Conservation (phyloP, 2,888 invertebrate species). For the Atrina japonica region DNA sequence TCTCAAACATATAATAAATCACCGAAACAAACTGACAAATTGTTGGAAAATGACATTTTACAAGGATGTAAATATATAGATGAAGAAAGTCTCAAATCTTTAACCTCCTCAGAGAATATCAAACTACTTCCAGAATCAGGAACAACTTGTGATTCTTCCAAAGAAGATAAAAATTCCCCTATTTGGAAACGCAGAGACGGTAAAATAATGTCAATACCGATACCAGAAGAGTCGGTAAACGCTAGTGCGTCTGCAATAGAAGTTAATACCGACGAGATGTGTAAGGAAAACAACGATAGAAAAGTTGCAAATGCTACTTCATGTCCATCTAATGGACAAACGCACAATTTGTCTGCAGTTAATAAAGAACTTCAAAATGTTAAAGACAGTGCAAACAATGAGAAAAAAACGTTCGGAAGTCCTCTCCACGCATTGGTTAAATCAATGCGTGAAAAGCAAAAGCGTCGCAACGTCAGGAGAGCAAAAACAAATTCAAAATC, state of each 20-base stretch:
- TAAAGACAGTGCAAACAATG: constrained; percentile 41
- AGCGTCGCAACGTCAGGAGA: constrained; percentile 35
- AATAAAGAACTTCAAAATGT: constrained; percentile 27
- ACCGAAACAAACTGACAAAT: constrained; percentile 45
- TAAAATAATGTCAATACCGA: constrained; percentile 53
- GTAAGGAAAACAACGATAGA: constrained; percentile 20
- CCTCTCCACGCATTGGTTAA: constrained; percentile 72
- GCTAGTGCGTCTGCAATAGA: constrained; percentile 24
- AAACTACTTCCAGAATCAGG: constrained; percentile 61
- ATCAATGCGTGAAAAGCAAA: constrained; percentile 61
- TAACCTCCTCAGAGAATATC: constrained; percentile 69
- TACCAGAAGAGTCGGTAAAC: constrained; percentile 51
- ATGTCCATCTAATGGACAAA: constrained; percentile 33
- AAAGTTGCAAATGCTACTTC: neutral
- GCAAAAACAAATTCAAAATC: constrained; percentile 90
- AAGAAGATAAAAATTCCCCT: constrained; percentile 55
- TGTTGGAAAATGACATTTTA: constrained; percentile 63
- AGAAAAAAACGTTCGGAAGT: constrained; percentile 44
- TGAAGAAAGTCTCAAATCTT: constrained; percentile 75
- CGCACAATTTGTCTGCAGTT: constrained; percentile 21
- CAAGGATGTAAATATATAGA: constrained; percentile 76
- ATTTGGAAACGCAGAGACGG: constrained; percentile 67
- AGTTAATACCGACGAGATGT: constrained; percentile 21
- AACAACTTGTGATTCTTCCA: constrained; percentile 27
- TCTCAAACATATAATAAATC: constrained; percentile 21